phyloP scores from a whole-genome alignment of 2,888 invertebrate species.

The Euzetes globulus region DNA sequence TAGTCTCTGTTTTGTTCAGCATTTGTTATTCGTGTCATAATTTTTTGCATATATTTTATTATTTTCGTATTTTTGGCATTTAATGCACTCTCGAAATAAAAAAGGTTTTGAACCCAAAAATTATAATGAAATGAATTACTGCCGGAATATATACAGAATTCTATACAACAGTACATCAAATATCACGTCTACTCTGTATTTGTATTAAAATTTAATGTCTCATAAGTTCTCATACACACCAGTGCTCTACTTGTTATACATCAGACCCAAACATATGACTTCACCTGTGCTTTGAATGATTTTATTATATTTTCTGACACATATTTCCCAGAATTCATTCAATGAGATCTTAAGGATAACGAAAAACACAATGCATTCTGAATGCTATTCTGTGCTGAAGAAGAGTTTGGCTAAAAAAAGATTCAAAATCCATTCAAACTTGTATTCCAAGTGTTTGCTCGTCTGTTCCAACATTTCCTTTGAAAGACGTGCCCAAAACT shows the following conservation, averaged over 20 bases:
- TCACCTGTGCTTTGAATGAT: too few species aligned
- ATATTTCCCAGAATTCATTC: background rate
- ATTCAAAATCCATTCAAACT: background rate
- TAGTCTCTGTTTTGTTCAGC: background rate
- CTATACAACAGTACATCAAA: background rate
- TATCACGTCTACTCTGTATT: background rate
- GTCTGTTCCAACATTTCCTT: background rate
- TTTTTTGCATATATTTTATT: background rate
- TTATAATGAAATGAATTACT: background rate
- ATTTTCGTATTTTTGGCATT: background rate
- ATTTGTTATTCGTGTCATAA: background rate
- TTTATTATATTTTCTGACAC: background rate
- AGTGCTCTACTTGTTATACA: background rate
- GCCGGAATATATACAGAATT: background rate
- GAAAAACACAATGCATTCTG: background rate
- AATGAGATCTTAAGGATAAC: background rate
- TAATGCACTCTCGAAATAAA: background rate
- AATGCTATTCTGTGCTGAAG: background rate
- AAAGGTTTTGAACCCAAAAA: background rate
- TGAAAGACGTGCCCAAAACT: slow-evolving; percentile 23
- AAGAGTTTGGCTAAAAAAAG: background rate
- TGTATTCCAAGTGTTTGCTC: background rate
- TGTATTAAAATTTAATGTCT: slow-evolving; percentile 8
- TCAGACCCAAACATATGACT: too few species aligned
- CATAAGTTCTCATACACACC: background rate